phyloP scores from a whole-genome alignment of 2,113 vertebrate genomes.

The Heterocephalus glaber region DNA sequence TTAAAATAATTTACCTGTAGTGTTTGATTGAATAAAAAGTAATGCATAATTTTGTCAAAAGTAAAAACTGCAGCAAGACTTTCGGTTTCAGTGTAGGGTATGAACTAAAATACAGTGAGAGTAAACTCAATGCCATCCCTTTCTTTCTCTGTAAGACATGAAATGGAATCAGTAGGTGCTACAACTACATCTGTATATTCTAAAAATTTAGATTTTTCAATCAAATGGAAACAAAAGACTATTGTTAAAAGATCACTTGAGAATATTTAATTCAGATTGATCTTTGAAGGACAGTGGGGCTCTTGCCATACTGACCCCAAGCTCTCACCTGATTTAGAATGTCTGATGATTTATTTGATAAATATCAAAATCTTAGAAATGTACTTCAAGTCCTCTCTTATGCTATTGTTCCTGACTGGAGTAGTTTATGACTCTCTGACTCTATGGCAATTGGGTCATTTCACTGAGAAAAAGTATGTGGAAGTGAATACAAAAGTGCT shows the following conservation, averaged over 20 bases:
- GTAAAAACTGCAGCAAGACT: neutral
- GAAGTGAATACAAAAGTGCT: neutral
- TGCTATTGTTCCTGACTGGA: neutral
- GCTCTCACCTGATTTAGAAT: neutral
- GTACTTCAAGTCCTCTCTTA: neutral
- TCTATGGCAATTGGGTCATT: neutral
- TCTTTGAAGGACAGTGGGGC: neutral
- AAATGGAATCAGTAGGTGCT: neutral
- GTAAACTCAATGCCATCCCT: neutral
- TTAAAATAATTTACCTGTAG: conserved; percentile 59
- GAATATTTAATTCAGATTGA: neutral
- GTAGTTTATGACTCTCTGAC: neutral
- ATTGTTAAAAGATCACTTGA: neutral
- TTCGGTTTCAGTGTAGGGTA: neutral
- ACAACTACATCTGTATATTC: neutral
- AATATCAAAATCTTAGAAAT: neutral
- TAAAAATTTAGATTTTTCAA: conserved; percentile 17
- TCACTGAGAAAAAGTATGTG: neutral
- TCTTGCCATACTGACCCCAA: neutral
- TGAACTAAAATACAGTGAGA: conserved; percentile 12
- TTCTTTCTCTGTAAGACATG: neutral
- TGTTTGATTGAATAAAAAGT: conserved; percentile 6
- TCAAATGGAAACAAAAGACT: neutral
- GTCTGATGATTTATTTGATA: neutral
- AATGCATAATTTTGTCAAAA: neutral